Evolutionary conservation across 2,113 vertebrate species (phyloP), one percentile per base, ranked within the genome.

Genomic region (Hydrochoerus hydrochaeris): DNA sequence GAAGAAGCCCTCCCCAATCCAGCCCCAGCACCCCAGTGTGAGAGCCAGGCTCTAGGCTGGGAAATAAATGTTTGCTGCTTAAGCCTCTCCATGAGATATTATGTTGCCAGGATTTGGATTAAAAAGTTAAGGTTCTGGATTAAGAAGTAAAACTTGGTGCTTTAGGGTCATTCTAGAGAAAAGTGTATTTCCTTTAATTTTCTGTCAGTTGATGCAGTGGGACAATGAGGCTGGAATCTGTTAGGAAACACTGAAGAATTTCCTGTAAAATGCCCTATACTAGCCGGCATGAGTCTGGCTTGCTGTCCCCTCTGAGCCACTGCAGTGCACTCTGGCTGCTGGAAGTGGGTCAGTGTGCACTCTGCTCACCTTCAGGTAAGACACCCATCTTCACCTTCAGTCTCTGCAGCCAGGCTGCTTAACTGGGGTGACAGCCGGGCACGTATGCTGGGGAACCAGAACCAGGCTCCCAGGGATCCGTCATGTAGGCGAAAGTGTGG

Each of bases 321-420:
- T 24, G 17, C 60, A 17, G 26, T 32, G 77, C 7, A 16, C 46
- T 11, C 16, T 22, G 30, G 30, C 77, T 8, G 0, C 52, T n/a
- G 80, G 80, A 20, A 12, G 41, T 26, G 11, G 41, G 5, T 75
- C 41, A 28, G 24, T 7, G 2, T 28, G 13, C 10, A 63, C 24
- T n/a, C 5, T 41, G 0, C 35, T 41, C 44, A 20, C 35, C 0
- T 9, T 1, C 41, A 22, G 52, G 19, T 20, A 16, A 14, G 4
- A 20, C 4, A 0, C 13, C n/a, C 17, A 8, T 41, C 44, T 20
- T 22, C 38, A 14, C 13, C 46, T 35, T n/a, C 16, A 30, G 35
- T 17, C 32, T 4, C 2, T 35, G 62, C 44, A 62, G 6, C 28
- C 19, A 46, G 28, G 1, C 26, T 35, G 49, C 77, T 46, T 62